Conservation (phyloP, 2,113 vertebrate genomes). For the Indicator maculatus region DNA sequence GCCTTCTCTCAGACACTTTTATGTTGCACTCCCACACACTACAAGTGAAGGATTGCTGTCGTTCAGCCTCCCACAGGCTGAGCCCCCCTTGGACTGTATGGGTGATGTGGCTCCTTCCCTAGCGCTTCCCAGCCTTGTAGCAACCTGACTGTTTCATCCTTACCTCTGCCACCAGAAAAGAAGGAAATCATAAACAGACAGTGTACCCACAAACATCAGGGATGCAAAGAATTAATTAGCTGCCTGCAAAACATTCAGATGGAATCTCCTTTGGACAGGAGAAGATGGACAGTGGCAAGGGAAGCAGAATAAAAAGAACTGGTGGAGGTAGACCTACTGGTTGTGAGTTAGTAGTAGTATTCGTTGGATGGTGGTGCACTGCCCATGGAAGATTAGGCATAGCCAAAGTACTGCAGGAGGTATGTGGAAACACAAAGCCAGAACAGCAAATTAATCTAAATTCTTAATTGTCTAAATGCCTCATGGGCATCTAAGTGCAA, state of each 20-base stretch:
- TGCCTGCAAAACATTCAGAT: neutral
- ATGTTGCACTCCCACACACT: neutral
- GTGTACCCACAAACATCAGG: neutral
- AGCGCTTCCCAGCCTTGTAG: neutral
- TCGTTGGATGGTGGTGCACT: neutral
- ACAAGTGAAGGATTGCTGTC: neutral
- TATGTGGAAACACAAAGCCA: neutral
- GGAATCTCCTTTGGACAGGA: neutral
- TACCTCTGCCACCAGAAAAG: neutral
- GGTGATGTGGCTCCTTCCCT: neutral
- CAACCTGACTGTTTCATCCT: neutral
- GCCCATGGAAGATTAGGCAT: neutral
- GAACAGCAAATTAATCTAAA: neutral
- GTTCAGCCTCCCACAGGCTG: neutral
- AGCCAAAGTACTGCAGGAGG: neutral
- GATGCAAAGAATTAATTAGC: neutral
- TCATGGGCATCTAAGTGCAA: neutral
- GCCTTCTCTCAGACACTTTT: neutral
- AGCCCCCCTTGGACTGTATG: accelerated
- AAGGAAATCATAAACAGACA: neutral
- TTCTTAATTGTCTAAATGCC: neutral
- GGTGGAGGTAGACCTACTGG: accelerated
- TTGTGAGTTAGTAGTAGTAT: neutral
- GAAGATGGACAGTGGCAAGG: neutral
- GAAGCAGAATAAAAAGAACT: neutral